These are phyloP conservation scores for Melanotaenia pygmaea DNA, from an alignment of 2,797 vertebrate genomes.

Conservation along the genomic window DNA sequence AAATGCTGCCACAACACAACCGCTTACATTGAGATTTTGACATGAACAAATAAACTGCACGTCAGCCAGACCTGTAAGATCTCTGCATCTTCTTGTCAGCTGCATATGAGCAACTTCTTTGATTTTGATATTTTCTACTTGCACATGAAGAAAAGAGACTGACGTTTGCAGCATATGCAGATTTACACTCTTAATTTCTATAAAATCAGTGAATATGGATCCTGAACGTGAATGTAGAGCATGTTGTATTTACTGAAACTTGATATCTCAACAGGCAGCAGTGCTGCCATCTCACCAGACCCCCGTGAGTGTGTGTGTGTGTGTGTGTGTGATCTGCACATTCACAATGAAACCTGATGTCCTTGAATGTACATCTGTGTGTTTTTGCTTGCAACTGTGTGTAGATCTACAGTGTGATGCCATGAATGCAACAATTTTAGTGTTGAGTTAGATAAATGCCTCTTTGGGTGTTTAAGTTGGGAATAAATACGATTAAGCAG, in stretches of 20 bases:
- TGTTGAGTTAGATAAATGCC: neutral
- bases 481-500: constrained; percentile 5
- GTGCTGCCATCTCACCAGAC: constrained; percentile 47
- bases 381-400: constrained; percentile 17
- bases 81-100: no score
- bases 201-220: no score
- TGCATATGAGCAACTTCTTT: no score
- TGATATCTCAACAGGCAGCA: constrained; percentile 45
- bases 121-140: no score
- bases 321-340: neutral
- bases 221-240: no score
- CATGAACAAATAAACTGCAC: no score
- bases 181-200: no score
- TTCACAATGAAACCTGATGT: constrained; percentile 10
- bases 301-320: constrained; percentile 18
- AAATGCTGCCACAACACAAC: neutral
- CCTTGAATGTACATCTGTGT: neutral
- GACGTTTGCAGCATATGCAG: no score
- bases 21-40: no score
- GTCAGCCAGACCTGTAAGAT: no score
- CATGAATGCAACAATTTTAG: neutral
- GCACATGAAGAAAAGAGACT: no score
- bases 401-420: constrained; percentile 19
- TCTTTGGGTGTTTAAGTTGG: constrained; percentile 6
- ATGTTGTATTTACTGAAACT: constrained; percentile 30